A percentile compares a stretch with the other conserved stretches of the same genome.
phyloP scores from a whole-genome alignment of 2,888 invertebrate species.

The Alloscopus bannaensis region DNA sequence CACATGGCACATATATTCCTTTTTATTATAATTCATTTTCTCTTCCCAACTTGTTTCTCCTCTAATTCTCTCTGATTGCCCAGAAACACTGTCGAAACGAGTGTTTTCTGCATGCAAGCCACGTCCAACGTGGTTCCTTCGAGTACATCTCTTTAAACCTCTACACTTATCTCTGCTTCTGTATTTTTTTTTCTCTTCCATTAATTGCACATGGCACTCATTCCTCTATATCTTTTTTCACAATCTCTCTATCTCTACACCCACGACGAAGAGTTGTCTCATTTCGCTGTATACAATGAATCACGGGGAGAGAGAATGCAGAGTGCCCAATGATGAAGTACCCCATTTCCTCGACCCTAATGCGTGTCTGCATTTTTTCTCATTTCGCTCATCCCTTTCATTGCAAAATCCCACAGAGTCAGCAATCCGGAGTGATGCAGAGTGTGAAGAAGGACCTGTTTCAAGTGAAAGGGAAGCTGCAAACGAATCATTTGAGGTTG shows the following conservation, averaged over 20 bases:
- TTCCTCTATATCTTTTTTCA: no score
- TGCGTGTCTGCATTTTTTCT: no score
- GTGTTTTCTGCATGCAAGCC: constrained; percentile 35
- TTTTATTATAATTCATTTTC: constrained; percentile 11
- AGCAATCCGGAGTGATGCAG: constrained; percentile 57
- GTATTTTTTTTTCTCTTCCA: neutral
- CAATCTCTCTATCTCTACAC: no score
- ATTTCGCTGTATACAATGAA: no score
- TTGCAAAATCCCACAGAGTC: no score
- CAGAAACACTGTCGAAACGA: neutral
- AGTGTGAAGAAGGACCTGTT: constrained; percentile 65
- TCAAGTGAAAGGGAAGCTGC: constrained; percentile 51
- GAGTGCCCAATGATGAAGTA: no score
- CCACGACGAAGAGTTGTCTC: no score
- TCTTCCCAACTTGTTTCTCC: constrained; percentile 1
- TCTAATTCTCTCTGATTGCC: neutral
- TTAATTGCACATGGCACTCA: constrained; percentile 27
- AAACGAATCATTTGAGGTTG: constrained; percentile 66
- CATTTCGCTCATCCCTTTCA: no score
- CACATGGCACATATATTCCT: constrained; percentile 1
- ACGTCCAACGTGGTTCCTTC: constrained; percentile 15
- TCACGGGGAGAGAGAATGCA: no score
- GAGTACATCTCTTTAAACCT: neutral
- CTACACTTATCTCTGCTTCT: constrained; percentile 2
- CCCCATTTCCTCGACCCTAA: no score